Evolutionary conservation across 2,888 invertebrate genomes (phyloP).

Genomic region (Morinoia aosen): DNA sequence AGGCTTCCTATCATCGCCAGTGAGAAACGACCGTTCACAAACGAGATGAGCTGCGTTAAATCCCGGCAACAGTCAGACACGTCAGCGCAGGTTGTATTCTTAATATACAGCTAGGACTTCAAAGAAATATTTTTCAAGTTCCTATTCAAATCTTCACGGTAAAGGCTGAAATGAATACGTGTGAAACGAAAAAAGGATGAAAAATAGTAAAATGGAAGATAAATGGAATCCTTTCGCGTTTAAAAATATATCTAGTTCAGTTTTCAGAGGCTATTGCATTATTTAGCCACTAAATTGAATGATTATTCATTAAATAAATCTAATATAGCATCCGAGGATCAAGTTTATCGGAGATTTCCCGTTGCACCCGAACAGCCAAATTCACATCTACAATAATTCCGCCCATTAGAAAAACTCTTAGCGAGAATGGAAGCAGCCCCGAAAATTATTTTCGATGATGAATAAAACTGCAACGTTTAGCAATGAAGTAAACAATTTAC

Average conservation of each 20-base stretch:
- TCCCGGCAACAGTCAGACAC: neutral
- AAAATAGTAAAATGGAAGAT: no score
- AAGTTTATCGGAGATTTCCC: neutral
- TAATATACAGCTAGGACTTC: neutral
- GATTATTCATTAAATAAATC: neutral
- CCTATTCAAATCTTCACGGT: neutral
- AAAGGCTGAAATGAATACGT: no score
- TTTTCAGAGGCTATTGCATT: neutral
- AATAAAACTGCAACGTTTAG: no score
- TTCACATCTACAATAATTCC: neutral
- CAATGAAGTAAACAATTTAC: neutral
- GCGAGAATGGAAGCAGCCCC: no score
- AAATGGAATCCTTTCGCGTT: neutral
- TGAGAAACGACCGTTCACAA: conserved; percentile 24
- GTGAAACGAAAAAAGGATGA: no score
- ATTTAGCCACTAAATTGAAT: neutral
- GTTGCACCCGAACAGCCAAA: neutral
- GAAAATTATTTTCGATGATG: no score
- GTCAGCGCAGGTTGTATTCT: neutral
- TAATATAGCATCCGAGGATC: neutral
- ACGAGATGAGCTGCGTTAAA: neutral
- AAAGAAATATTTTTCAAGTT: neutral
- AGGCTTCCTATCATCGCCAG: conserved; percentile 30
- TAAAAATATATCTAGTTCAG: neutral
- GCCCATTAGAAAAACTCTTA: no score